Evolutionary conservation across 2,888 invertebrate genomes (phyloP), one percentile per base, ranked within the genome.

Genomic region (Carcina quercana): DNA sequence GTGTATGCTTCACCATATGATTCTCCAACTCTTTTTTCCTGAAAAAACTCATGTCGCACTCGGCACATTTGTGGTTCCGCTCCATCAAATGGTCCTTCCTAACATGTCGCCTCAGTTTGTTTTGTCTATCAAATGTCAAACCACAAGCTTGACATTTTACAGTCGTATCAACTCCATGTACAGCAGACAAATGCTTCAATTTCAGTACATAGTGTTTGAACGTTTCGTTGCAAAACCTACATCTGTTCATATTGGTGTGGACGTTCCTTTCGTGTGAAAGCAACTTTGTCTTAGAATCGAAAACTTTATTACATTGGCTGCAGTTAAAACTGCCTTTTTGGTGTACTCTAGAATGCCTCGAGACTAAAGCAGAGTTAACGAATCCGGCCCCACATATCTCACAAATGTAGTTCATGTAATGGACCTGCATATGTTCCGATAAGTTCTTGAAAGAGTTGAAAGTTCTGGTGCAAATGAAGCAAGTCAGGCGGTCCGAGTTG

Each of bases 1-100:
- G 70, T 0, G 66, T 61, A 40, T 82, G 80, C 17, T 64, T 73
- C 6, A 64, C 55, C 59, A 70, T 62, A 37, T 80, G 82, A 8
- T 58, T 53, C 27, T 59, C 67, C 12, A 82, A 47, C 20, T 67
- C 65, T 3, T 50, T 50, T 28, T 58, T 53, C 2, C 53, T 47
- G 36, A 57, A 64, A 25, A 49, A 49, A 5, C 27, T 35, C 37
- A 28, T 43, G 10, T 35, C 40, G 13, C 49, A 49, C 3, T 35
- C 14, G 5, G 11, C 30, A 24, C 59, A 59, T 10, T 38, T 34
- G 3, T 50, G 41, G 11, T 6, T 13, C 32, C 10, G 24, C 13
- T 24, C 24, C 15, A 29, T 54, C 55, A 78, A 51, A 28, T 79
- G 80, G 2, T 70, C 53, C 5, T 50, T 42, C 27, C 56, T 53